Evolutionary conservation across 2,888 invertebrate species (phyloP), one percentile per base, ranked within the genome.

Genomic region (Drosophila multiciliata): DNA sequence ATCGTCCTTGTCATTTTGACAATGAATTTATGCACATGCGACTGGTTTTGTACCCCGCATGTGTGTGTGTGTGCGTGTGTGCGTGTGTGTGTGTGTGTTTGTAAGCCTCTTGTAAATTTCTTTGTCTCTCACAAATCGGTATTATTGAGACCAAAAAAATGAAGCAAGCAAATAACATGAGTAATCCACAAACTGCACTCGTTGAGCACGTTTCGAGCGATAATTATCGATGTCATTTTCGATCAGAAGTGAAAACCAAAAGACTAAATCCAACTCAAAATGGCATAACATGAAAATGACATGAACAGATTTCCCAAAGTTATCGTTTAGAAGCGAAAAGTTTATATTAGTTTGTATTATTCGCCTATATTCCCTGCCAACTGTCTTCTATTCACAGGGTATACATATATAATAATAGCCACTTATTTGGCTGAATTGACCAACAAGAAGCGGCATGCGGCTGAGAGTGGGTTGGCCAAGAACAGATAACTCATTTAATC

Each of bases 1-100:
- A 80, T 71, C 82, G 57, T 67, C 68, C 58, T 67, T 71, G 74
- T 69, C 67, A 65, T 66, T 55, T 78, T 87, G 75, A 87, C 87
- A 83, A 87, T 87, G 85, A 83, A 87, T 83, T 83, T 83, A 83
- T 83, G 85, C 83, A 84, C 82, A 86, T 48, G 40, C 61, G 29
- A 54, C 64, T 40, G 59, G n/a, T 23, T 32, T 20, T 33, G n/a
- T 48, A 23, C 7, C 33, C 15, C 15, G 38, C 36, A 12, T 61
- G 45, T 54, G 32, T 58, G 40, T 40, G 45, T 55, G 38, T 29
- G 23, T 48, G 50, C 40, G 11, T 40, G 9, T 40, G n/a, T 32
- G 9, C 23, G 42, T 52, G 23, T 59, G 53, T 63, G 58, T 54
- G 49, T 60, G 38, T 48, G 32, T 35, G 35, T 57, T 23, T 59